phyloP scores from a whole-genome alignment of 2,888 invertebrate genomes.

The Trachelus tabidus region DNA sequence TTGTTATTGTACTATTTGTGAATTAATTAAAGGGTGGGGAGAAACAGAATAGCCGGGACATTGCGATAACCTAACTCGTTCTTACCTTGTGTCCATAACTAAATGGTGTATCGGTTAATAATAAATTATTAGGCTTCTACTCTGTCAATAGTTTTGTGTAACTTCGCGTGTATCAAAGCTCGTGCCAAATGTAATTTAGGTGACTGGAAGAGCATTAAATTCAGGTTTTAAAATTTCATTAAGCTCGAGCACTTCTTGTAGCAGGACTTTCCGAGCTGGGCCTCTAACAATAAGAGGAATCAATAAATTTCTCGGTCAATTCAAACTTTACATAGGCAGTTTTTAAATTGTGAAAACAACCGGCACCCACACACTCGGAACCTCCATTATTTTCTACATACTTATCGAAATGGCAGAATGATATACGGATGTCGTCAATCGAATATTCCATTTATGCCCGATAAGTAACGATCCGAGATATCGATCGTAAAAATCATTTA shows the following conservation, averaged over 20 bases:
- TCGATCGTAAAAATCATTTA: not conserved
- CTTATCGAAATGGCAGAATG: not conserved
- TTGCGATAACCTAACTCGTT: no score
- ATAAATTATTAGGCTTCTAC: no score
- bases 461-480: not conserved
- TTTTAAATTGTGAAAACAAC: not conserved
- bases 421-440: not conserved
- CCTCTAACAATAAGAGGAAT: not conserved
- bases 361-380: not conserved
- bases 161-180: not conserved
- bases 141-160: not conserved
- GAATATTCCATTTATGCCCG: not conserved
- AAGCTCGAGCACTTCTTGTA: not conserved
- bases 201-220: not conserved
- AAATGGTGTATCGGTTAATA: no score
- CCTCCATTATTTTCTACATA: not conserved
- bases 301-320: not conserved
- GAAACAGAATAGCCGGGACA: no score
- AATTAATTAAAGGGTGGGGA: no score
- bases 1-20: no score
- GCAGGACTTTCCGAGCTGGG: not conserved
- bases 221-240: not conserved
- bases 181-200: not conserved
- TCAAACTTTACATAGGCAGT: not conserved
- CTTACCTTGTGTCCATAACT: no score